Evolutionary conservation across 2,888 invertebrate genomes (phyloP).

Genomic region (Hyposoter dolosus): DNA sequence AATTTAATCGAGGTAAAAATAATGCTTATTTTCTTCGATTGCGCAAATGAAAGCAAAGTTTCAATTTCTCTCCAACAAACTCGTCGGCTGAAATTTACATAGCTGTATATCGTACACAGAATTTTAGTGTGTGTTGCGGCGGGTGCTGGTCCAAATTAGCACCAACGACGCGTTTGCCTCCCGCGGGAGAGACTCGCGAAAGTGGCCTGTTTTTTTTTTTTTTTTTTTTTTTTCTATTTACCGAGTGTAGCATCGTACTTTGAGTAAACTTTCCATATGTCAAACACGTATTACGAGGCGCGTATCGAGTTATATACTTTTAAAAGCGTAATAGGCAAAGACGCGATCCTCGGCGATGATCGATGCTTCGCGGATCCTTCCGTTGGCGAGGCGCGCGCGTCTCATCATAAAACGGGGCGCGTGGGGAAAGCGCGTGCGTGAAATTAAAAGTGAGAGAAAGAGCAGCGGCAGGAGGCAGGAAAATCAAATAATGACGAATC

Average conservation of each 20-base stretch:
- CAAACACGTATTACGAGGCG: conserved; percentile 39
- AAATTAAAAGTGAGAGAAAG: conserved; percentile 45
- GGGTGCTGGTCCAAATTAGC: conserved; percentile 31
- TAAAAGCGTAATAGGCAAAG: neutral
- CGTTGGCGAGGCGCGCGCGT: too few relatives aligned
- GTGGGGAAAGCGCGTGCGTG: conserved; percentile 48
- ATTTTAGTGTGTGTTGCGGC: conserved; percentile 4
- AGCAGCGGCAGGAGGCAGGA: conserved; percentile 10
- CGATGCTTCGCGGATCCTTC: neutral
- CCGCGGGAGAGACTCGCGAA: conserved; percentile 27
- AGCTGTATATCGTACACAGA: too few relatives aligned
- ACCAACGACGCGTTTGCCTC: conserved; percentile 23
- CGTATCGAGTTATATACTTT: neutral
- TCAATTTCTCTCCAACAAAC: conserved; percentile 3
- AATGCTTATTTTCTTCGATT: too few relatives aligned
- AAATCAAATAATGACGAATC: conserved; percentile 2
- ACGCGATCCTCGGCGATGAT: neutral
- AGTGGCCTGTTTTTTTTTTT: conserved; percentile 38
- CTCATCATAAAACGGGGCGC: too few relatives aligned
- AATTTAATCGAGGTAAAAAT: neutral
- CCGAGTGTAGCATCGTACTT: conserved; percentile 21
- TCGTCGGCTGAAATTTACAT: neutral
- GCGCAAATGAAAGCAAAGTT: neutral
- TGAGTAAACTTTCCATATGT: conserved; percentile 71
- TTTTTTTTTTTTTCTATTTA: conserved; percentile 47